A percentile compares a stretch with the other conserved stretches of the same genome.
These are phyloP conservation scores for Scaptomyza graminum DNA, from an alignment of 1,140 invertebrate species.

Conservation along the genomic window DNA sequence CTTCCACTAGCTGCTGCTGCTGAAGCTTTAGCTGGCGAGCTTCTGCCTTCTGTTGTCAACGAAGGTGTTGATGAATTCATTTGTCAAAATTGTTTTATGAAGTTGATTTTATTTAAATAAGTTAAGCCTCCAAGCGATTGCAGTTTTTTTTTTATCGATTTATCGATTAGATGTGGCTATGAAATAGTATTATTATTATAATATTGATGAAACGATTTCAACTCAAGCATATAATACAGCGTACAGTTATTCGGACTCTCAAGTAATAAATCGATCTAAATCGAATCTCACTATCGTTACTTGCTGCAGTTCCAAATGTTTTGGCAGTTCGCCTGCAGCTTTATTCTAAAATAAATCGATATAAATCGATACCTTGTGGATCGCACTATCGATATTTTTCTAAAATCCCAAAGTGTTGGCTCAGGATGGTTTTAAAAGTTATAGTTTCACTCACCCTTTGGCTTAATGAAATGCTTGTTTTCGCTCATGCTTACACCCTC, in stretches of 20 bases:
- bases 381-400: not conserved
- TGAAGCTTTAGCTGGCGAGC: not conserved
- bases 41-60: slow-evolving; percentile 52
- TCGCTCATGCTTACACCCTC: not conserved
- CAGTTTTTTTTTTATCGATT: not conserved
- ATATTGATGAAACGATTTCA: too few relatives aligned
- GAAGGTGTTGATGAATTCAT: slow-evolving; percentile 81
- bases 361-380: not conserved
- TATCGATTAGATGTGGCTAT: not conserved
- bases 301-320: too few relatives aligned
- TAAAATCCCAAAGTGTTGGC: too few relatives aligned
- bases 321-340: too few relatives aligned
- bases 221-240: too few relatives aligned
- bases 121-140: slow-evolving; percentile 5
- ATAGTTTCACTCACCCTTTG: not conserved
- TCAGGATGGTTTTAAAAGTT: not conserved
- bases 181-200: too few relatives aligned
- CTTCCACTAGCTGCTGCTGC: too few relatives aligned
- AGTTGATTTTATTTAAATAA: slow-evolving; percentile 53
- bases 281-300: not conserved
- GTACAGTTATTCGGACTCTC: not conserved
- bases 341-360: too few relatives aligned
- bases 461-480: slow-evolving; percentile 3
- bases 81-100: slow-evolving; percentile 77
- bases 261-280: not conserved